Evolutionary conservation across 2,888 invertebrate genomes (phyloP), one percentile per base, ranked within the genome.

Genomic region (Punctoribates punctum): DNA sequence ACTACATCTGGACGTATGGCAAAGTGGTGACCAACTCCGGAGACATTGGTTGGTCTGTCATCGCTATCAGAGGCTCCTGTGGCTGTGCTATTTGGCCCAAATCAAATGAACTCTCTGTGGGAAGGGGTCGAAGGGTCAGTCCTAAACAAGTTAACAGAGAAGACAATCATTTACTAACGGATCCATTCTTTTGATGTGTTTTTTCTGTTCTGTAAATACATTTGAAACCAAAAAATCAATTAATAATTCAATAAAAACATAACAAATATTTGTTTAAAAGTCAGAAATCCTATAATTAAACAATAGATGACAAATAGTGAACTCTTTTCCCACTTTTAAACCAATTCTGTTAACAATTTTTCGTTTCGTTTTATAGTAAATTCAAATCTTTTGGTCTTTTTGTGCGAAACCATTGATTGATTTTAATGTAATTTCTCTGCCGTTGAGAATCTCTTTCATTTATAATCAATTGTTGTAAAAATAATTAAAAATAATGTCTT

Each of bases 1-100:
- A 78, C 62, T 78, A 77, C 62, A 78, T 78, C 23, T 78, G 78
- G 78, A 77, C 78, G n/a, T 78, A 78, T 46, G 78, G 78, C n/a
- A 78, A 77, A 57, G 78, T 78, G 38, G 20, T 77, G 15, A 76
- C 76, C 17, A 73, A 20, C 42, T 51, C 17, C 42, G 78, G 78
- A 17, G 75, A 78, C 25, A 67, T 67, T 23, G 78, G 77, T 17
- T 78, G 78, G 78, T 78, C 72, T 29, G 74, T 78, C n/a, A 78
- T 78, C 42, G 76, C 78, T 27, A 73, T 78, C 6, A 65, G 78
- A 11, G 78, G 78, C 38, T 77, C 78, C 13, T 78, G 78, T 65
- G 73, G 77, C 13, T 78, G 78, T 62, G 76, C 77, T 20, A 75
- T 78, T 54, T 76, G 77, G 73, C 76, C 75, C 3, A 77, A 77